Base-by-base conservation (phyloP, 2,888 invertebrate genomes). In the Microplitis deprimator region DNA sequence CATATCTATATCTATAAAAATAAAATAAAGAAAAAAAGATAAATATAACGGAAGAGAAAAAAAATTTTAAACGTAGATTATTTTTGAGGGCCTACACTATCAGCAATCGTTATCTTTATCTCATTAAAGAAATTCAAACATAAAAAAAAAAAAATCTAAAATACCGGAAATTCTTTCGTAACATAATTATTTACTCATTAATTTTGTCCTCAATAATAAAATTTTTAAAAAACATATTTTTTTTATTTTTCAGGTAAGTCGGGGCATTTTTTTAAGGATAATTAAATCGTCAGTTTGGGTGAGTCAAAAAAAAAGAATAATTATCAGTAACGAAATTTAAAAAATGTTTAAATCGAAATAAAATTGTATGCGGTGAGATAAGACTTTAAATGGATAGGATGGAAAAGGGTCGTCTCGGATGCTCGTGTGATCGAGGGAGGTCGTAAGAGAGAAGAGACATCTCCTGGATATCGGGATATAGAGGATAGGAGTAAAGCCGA, bases 201-300 rank as follows among this genome's bases (percentile, higher is more conserved):
- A 20, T 16, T 62, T 60, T 59, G 64, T 50, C 73, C 20, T 68
- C 40, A 40, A 50, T 50, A 50, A 10, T 50, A 50, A 13, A 50
- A 50, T 13, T 10, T 10, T 8, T 8, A 10, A 50, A 50, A 41
- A 10, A 10, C 3, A 50, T n/a, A 50, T 60, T 67, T 70, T 38
- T 41, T 29, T 73, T 59, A 10, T 64, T 79, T 81, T 81, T 59
- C 38, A 81, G 81, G 81, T 81, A 71, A 81, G 81, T 81, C 50
- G 13, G 70, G 5, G 10, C 29, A 6, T 65, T 71, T 38, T 39
- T 38, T 62, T 38, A 8, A 17, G 38, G n/a, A 13, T 8, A 62
- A 16, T 8, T 8, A 39, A n/a, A 39, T 62, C 29, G 61, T 59
- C 40, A 39, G 62, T 16, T 60, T 6, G 60, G 13, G 60, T 59